Evolutionary conservation across 2,888 invertebrate genomes (phyloP).

Genomic region (Eupithecia tripunctaria): DNA sequence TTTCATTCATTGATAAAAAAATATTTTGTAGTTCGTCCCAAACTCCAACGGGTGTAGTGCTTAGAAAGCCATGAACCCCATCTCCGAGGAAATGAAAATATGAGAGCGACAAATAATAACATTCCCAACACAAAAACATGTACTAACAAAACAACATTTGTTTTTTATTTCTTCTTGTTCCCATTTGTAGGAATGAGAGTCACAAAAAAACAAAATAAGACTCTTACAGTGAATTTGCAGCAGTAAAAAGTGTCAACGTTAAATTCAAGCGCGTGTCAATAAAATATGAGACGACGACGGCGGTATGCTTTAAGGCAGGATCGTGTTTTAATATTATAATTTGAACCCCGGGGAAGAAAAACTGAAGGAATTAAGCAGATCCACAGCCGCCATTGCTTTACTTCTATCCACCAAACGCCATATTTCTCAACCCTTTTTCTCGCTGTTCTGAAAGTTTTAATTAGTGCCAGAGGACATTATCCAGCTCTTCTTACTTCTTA

Average conservation of each 20-base stretch:
- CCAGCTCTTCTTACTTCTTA: constrained; percentile 68
- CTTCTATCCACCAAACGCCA: constrained; percentile 70
- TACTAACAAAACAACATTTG: constrained; percentile 20
- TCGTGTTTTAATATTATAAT: constrained; percentile 63
- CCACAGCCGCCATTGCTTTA: constrained; percentile 68
- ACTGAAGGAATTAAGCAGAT: constrained; percentile 72
- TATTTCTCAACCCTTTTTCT: constrained; percentile 82
- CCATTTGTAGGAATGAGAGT: constrained; percentile 35
- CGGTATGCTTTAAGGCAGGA: constrained; percentile 31
- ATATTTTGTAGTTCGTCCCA: neutral
- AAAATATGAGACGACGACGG: constrained; percentile 32
- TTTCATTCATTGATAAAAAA: neutral
- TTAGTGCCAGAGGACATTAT: constrained; percentile 83
- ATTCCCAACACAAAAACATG: neutral
- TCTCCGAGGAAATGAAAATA: neutral
- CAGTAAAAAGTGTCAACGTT: constrained; percentile 26
- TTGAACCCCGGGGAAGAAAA: constrained; percentile 63
- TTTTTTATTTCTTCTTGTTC: constrained; percentile 29
- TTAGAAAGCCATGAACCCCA: constrained; percentile 1
- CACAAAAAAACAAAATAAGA: constrained; percentile 28
- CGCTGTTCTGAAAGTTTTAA: constrained; percentile 79
- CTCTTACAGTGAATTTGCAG: constrained; percentile 31
- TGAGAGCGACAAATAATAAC: constrained; percentile 7
- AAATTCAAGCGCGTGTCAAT: constrained; percentile 35
- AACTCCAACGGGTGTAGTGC: neutral